Evolutionary conservation across 2,797 vertebrate genomes (phyloP).

Genomic region (Jordanella pulchra): DNA sequence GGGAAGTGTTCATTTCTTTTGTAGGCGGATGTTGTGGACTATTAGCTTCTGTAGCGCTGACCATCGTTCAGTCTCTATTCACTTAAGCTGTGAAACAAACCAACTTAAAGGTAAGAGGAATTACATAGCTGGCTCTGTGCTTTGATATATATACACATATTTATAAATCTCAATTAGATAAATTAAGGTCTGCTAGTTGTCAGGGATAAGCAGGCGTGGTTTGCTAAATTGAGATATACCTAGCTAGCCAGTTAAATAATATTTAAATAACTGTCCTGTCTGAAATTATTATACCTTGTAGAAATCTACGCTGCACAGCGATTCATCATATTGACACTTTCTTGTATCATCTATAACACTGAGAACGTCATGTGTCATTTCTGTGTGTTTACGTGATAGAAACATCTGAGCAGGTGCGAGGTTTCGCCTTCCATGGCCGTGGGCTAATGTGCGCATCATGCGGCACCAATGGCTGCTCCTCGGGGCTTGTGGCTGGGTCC

Average conservation of each 20-base stretch:
- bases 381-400: neutral
- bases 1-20: neutral
- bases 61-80: conserved; percentile 6
- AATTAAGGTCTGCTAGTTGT: neutral
- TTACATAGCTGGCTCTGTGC: accelerated
- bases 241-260: conserved; percentile 9
- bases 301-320: too few species aligned
- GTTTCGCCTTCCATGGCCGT: conserved; percentile 57
- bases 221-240: conserved; percentile 25
- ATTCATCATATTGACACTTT: neutral
- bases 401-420: conserved; percentile 25
- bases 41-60: conserved; percentile 12
- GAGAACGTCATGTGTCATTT: neutral
- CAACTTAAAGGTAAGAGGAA: neutral
- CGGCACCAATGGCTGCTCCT: conserved; percentile 96
- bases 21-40: neutral
- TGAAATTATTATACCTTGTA: neutral
- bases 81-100: conserved; percentile 11
- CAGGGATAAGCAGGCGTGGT: conserved; percentile 40
- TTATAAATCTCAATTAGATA: neutral
- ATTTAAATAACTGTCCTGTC: neutral
- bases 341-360: neutral
- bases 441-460: conserved; percentile 82
- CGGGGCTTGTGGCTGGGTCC: conserved; percentile 94
- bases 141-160: accelerated